Base-by-base conservation (phyloP, 2,888 invertebrate genomes). In the Griposia aprilina region DNA sequence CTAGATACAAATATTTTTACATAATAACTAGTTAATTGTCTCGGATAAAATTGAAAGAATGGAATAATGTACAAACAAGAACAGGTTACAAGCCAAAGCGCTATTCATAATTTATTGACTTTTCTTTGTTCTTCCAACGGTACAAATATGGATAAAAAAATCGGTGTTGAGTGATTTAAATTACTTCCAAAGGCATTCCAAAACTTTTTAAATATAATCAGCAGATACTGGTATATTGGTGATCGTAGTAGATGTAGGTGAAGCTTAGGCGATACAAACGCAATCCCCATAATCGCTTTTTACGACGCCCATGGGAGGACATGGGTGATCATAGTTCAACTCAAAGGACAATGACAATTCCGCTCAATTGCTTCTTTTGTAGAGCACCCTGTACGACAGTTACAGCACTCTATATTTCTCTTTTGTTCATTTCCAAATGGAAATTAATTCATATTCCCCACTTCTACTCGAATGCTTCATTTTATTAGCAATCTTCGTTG, bases 341-440 rank as follows among this genome's bases (percentile, higher is more conserved):
- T 52, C 52, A 74, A 74, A 83, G 67, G 76, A 55, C 63, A 74
- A 83, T 86, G 67, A 83, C 70, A 86, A 86, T 83, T 83, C 60
- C 84, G 26, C 74, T 63, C 87, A 83, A 83, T 86, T 86, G 87
- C 78, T 73, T 78, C 78, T 83, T 83, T 83, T 83, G 36, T 74
- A 45, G 15, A 76, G 36, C n/a, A 50, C 30, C 36, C 71, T 69
- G 57, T 30, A 76, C 48, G 62, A 26, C n/a, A 59, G 41, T 85
- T 60, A 65, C 30, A 50, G 23, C 26, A 48, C 52, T 57, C 17
- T 8, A 30, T 36, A 26, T 52, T 10, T 59, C 66, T 30, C 59
- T 15, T 71, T 69, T 72, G 60, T 62, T 30, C 48, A 62, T 52
- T 76, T 26, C 6, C 5, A 83, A 57, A 48, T 36, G 69, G 26